Percentiles rank a stretch among this genome's conserved stretches.
Evolutionary conservation across 2,797 vertebrate species (phyloP).

Genomic region (Tenualosa ilisha): DNA sequence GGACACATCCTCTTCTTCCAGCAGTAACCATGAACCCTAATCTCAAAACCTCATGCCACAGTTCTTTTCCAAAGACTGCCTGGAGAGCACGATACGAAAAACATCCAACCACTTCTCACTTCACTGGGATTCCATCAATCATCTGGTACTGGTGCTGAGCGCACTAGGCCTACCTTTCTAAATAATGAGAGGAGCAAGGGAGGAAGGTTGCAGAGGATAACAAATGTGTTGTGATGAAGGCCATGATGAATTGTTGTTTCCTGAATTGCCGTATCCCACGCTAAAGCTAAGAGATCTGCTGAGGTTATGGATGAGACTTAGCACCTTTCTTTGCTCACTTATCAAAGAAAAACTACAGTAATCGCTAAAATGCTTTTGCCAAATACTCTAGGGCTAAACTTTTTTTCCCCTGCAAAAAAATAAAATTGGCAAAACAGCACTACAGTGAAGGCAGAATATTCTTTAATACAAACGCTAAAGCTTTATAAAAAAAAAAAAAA

Average conservation of each 20-base stretch:
- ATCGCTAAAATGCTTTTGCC: neutral
- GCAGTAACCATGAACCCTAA: neutral
- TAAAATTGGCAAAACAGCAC: neutral
- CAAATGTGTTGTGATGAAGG: neutral
- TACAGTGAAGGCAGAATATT: neutral
- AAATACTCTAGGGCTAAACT: neutral
- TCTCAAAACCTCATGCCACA: slow-evolving; percentile 9
- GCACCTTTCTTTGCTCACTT: neutral
- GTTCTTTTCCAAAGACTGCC: neutral
- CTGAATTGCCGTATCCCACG: neutral
- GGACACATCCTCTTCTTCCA: neutral
- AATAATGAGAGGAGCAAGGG: neutral
- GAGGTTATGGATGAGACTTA: neutral
- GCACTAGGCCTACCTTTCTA: neutral
- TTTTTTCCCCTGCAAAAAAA: neutral
- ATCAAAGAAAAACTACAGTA: neutral
- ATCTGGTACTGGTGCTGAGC: neutral
- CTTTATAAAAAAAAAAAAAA: neutral
- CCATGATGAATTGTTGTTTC: neutral
- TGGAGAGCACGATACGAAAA: neutral
- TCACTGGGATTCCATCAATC: neutral
- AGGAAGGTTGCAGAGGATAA: neutral
- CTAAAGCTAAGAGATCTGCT: neutral
- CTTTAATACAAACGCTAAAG: neutral
- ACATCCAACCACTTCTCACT: slow-evolving; percentile 1